Conservation (phyloP, 2,888 invertebrate genomes). For the Geophilus truncorum region DNA sequence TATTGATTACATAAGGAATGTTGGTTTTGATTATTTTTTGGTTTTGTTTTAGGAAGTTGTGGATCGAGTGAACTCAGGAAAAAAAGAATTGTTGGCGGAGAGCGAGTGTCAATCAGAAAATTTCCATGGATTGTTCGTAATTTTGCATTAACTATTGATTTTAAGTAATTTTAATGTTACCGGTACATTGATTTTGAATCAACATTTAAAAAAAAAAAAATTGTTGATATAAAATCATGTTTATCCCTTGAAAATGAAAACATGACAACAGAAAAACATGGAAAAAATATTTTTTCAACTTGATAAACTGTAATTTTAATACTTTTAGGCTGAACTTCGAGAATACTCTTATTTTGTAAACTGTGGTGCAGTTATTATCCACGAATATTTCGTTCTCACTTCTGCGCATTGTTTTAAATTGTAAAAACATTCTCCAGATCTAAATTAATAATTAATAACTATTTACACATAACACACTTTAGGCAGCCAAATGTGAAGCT, state of each 20-base stretch:
- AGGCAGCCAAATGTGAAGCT: background rate
- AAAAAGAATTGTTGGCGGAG: slow-evolving; percentile 18
- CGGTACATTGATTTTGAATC: too few species aligned
- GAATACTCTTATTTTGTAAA: background rate
- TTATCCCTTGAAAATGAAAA: too few species aligned
- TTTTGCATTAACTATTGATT: background rate
- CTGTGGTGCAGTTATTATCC: background rate
- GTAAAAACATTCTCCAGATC: too few species aligned
- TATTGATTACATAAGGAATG: background rate
- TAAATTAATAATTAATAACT: too few species aligned
- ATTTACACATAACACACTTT: too few species aligned
- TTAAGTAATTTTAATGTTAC: background rate
- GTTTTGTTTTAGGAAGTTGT: background rate
- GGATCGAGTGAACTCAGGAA: background rate
- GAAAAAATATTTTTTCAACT: too few species aligned
- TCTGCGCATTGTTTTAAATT: background rate
- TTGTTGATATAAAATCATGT: too few species aligned
- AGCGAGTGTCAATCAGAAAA: background rate
- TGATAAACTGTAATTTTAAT: background rate
- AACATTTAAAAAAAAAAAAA: too few species aligned
- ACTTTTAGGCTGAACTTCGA: background rate
- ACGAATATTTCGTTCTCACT: background rate
- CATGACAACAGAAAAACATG: too few species aligned
- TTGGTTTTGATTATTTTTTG: too few species aligned
- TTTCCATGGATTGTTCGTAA: slow-evolving; percentile 1